These are phyloP conservation scores for Artibeus lituratus DNA, from an alignment of 2,797 vertebrate genomes.

Conservation along the genomic window DNA sequence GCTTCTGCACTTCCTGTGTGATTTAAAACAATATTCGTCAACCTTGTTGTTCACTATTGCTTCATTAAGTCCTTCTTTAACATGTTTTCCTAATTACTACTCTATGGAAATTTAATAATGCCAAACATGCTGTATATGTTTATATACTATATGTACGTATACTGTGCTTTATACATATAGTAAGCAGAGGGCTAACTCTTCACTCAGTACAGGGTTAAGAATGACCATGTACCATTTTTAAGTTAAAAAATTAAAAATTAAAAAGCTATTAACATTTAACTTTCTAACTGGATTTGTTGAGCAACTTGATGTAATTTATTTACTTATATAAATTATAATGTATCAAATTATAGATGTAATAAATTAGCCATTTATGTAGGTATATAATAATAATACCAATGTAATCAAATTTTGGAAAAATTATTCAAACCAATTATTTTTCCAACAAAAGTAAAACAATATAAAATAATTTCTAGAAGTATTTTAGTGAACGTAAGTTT, in stretches of 20 bases:
- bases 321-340: neutral
- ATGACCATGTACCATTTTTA: neutral
- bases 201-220: neutral
- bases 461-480: neutral
- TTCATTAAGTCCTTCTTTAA: neutral
- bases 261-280: neutral
- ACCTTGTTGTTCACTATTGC: neutral
- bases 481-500: constrained; percentile 1
- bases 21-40: neutral
- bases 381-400: neutral
- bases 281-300: neutral
- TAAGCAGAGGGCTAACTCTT: neutral
- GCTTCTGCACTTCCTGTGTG: neutral
- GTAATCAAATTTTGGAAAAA: neutral
- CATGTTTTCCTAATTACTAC: neutral
- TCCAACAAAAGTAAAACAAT: neutral
- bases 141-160: neutral
- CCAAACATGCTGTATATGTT: neutral
- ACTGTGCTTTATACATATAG: neutral
- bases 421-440: neutral
- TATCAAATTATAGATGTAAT: neutral
- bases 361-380: neutral
- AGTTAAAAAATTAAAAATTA: neutral
- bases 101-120: constrained; percentile 11
- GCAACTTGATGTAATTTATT: neutral